These are phyloP conservation scores for Andrena dorsata DNA, from an alignment of 2,888 invertebrate genomes.

Conservation along the genomic window DNA sequence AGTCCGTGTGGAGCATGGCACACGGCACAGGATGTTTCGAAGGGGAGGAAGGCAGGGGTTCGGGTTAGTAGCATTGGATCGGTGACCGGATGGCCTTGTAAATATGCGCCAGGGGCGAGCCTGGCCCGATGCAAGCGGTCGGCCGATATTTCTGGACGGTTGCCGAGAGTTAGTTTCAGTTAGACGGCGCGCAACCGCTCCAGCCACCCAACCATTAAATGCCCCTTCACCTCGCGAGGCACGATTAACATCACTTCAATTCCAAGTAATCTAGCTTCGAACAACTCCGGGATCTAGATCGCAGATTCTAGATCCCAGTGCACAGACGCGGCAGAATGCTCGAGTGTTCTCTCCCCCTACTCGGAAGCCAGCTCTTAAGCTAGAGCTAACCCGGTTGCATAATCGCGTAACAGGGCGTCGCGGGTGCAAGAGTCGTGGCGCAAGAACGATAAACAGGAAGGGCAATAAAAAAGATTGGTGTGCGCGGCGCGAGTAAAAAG, in stretches of 20 bases:
- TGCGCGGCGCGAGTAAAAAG: conserved; percentile 53
- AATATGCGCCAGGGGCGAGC: conserved; percentile 74
- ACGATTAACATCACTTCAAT: too few relatives aligned
- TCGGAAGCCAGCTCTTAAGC: conserved; percentile 16
- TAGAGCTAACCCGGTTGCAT: conserved; percentile 56
- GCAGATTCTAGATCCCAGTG: too few relatives aligned
- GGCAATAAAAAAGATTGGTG: conserved; percentile 55
- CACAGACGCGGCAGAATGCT: too few relatives aligned
- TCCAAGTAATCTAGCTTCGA: too few relatives aligned
- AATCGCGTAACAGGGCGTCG: conserved; percentile 38
- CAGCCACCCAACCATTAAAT: too few relatives aligned
- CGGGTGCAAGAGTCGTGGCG: conserved; percentile 18
- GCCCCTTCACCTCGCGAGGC: too few relatives aligned
- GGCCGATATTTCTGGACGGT: conserved; percentile 60
- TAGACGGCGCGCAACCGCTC: background rate
- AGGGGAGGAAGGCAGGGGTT: conserved; percentile 42
- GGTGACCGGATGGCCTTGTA: conserved; percentile 83
- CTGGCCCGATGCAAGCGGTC: conserved; percentile 40
- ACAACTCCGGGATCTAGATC: too few relatives aligned
- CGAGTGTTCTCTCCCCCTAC: too few relatives aligned
- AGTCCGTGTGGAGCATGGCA: conserved; percentile 21
- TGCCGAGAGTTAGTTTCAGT: conserved; percentile 33
- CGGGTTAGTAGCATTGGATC: conserved; percentile 81
- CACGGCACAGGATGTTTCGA: conserved; percentile 21
- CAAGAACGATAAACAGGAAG: conserved; percentile 61